Conservation (phyloP, 1,140 invertebrate genomes). For the Atta texana region DNA sequence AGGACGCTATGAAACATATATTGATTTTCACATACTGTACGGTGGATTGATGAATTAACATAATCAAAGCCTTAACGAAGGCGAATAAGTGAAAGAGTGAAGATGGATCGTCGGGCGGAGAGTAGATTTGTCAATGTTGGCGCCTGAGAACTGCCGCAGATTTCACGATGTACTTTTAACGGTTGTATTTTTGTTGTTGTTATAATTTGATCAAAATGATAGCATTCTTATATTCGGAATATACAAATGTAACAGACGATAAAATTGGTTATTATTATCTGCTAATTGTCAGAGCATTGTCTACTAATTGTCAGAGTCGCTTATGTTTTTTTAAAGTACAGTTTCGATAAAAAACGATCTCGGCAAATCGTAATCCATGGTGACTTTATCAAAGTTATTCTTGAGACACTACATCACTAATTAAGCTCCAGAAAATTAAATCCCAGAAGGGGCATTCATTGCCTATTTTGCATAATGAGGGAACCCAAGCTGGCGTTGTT, state of each 20-base stretch:
- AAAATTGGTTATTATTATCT: neutral
- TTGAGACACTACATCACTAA: slow-evolving; percentile 11
- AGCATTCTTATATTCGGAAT: neutral
- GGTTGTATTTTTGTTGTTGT: slow-evolving; percentile 10
- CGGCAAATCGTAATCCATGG: neutral
- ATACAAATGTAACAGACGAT: slow-evolving; percentile 1
- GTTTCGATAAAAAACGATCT: slow-evolving; percentile 1
- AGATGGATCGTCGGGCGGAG: slow-evolving; percentile 55
- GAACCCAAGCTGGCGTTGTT: slow-evolving; percentile 31
- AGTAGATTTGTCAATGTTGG: slow-evolving; percentile 63
- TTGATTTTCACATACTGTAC: slow-evolving; percentile 13
- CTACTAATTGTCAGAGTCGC: neutral
- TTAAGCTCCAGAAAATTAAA: slow-evolving; percentile 50
- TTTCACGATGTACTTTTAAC: slow-evolving; percentile 9
- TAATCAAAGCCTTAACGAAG: slow-evolving; percentile 58
- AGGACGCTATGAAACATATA: neutral
- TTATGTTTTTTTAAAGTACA: slow-evolving; percentile 9
- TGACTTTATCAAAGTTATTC: neutral
- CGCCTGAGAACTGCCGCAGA: slow-evolving; percentile 45
- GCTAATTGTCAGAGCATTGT: neutral
- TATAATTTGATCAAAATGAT: neutral
- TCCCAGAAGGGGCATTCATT: neutral
- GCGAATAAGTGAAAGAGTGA: slow-evolving; percentile 58
- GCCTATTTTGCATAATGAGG: slow-evolving; percentile 46
- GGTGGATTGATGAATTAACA: slow-evolving; percentile 60